These are phyloP conservation scores for Meloidogyne hapla DNA, from an alignment of 1,140 invertebrate species.

Conservation along the genomic window DNA sequence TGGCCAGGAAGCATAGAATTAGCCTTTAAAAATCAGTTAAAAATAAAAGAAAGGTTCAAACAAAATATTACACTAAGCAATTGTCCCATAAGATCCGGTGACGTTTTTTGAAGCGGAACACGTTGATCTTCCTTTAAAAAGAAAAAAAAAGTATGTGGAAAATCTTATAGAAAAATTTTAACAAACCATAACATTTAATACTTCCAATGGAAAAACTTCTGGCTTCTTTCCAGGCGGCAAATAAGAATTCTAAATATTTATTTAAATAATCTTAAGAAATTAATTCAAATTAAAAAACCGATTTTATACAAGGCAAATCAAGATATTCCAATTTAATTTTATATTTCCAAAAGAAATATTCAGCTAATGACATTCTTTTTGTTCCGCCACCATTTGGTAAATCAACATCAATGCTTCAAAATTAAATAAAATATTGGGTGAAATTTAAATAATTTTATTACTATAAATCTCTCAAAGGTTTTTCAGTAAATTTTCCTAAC, in stretches of 20 bases:
- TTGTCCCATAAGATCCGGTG: constrained; percentile 21
- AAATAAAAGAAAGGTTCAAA: no score
- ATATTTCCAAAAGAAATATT: constrained; percentile 31
- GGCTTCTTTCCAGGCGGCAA: constrained; percentile 22
- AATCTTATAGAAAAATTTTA: neutral
- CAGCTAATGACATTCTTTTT: constrained; percentile 23
- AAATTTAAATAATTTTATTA: no score
- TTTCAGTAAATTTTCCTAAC: constrained; percentile 32
- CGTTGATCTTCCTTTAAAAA: neutral
- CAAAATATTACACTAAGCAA: constrained; percentile 10
- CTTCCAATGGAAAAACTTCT: constrained; percentile 38
- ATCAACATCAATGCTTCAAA: constrained; percentile 25
- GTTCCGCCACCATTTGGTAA: neutral
- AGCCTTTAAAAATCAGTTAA: neutral
- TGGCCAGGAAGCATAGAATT: constrained; percentile 17
- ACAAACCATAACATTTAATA: constrained; percentile 32
- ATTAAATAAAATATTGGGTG: neutral
- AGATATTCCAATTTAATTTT: constrained; percentile 24
- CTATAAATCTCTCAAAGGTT: constrained; percentile 31
- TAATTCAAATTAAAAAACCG: constrained; percentile 16
- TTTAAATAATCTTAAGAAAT: neutral
- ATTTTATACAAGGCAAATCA: constrained; percentile 29
- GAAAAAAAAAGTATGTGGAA: no score
- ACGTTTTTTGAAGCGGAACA: constrained; percentile 36
- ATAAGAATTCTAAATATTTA: constrained; percentile 14